phyloP scores from a whole-genome alignment of 2,888 invertebrate species.

The Ophonus ardosiacus region DNA sequence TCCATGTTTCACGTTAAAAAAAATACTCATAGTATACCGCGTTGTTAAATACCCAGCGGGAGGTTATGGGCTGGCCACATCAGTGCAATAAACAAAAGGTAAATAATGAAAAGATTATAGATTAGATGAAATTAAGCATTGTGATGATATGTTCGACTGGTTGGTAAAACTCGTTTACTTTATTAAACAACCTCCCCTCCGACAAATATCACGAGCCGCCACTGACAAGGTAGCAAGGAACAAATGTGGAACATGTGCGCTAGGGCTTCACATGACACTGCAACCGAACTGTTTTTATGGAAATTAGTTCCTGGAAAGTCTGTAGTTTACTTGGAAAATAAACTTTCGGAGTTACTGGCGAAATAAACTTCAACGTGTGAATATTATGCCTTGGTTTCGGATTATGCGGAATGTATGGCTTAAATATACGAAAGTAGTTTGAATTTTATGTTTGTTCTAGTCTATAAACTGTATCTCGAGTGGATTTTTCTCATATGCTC shows the following conservation, averaged over 20 bases:
- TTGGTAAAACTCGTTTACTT: no score
- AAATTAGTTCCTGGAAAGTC: slow-evolving; percentile 31
- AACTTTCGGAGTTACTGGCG: not conserved
- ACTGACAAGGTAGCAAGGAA: no score
- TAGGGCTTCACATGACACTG: slow-evolving; percentile 25
- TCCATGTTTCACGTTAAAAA: no score
- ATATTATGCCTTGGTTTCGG: not conserved
- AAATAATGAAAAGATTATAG: no score
- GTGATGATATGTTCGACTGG: no score
- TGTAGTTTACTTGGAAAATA: slow-evolving; percentile 11
- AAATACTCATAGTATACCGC: no score
- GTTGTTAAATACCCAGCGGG: no score
- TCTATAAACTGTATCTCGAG: not conserved
- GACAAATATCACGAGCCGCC: no score
- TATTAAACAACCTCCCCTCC: no score
- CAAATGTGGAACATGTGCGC: slow-evolving; percentile 20
- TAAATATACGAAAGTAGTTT: not conserved
- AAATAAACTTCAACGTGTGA: not conserved
- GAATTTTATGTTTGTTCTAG: not conserved
- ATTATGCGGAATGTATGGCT: not conserved
- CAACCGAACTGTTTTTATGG: slow-evolving; percentile 35
- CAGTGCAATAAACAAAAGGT: no score
- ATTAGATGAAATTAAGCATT: no score
- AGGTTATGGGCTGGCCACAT: no score
- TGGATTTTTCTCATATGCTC: not conserved